These are phyloP conservation scores for Gryllus longicercus DNA, from an alignment of 2,888 invertebrate genomes.

Conservation along the genomic window DNA sequence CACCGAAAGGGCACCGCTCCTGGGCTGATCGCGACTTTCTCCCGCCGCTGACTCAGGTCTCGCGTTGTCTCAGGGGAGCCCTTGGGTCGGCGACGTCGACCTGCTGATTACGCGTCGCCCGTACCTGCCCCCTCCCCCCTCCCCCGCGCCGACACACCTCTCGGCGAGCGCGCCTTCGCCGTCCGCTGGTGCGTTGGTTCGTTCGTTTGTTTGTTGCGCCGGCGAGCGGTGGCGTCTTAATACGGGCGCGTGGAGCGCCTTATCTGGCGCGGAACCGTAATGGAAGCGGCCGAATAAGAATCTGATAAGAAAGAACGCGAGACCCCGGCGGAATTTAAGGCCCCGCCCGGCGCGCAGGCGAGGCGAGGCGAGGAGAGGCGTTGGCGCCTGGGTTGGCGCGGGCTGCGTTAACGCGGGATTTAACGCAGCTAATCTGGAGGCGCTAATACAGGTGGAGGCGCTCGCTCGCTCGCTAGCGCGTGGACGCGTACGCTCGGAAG, in stretches of 20 bases:
- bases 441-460: neutral
- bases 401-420: neutral
- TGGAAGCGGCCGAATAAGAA: neutral
- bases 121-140: too few species aligned
- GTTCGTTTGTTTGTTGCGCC: neutral
- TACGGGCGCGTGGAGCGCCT: neutral
- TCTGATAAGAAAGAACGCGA: neutral
- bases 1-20: too few species aligned
- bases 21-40: too few species aligned
- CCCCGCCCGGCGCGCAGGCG: neutral
- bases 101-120: too few species aligned
- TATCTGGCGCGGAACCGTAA: neutral
- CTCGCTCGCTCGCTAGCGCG: neutral
- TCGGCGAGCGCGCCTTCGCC: neutral
- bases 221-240: neutral
- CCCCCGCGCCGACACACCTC: too few species aligned
- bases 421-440: neutral
- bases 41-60: too few species aligned
- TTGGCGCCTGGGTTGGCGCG: neutral
- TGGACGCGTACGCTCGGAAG: neutral
- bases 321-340: neutral
- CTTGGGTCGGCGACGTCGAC: too few species aligned
- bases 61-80: too few species aligned
- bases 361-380: too few species aligned
- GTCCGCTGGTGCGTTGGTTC: neutral